Conservation (phyloP, 2,888 invertebrate genomes). For the Capitulum mitella region DNA sequence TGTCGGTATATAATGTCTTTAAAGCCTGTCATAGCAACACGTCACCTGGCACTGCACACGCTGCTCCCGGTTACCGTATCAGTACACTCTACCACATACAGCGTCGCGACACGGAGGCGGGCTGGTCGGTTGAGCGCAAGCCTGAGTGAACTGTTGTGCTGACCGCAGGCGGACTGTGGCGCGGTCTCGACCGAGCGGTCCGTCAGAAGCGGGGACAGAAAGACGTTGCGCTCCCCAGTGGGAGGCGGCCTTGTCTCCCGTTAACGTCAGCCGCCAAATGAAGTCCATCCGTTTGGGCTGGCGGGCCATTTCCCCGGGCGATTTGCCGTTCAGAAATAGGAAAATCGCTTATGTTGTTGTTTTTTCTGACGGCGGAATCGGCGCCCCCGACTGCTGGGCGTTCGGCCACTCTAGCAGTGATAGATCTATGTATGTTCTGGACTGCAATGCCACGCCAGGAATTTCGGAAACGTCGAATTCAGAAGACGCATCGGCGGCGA, state of each 20-base stretch:
- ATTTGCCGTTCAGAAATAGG: background rate
- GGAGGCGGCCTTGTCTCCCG: background rate
- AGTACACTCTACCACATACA: too few relatives aligned
- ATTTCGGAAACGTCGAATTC: background rate
- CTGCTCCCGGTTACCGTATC: too few relatives aligned
- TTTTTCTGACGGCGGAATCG: background rate
- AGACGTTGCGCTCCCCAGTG: background rate
- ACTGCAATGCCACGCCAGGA: background rate
- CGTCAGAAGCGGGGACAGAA: too few relatives aligned
- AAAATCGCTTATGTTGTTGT: slow-evolving; percentile 6
- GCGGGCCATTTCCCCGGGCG: slow-evolving; percentile 4
- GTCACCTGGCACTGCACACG: too few relatives aligned
- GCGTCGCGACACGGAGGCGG: too few relatives aligned
- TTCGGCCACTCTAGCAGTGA: background rate
- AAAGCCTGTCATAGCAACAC: too few relatives aligned
- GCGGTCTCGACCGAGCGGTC: too few relatives aligned
- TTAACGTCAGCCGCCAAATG: background rate
- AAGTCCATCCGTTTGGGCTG: background rate
- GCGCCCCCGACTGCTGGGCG: background rate
- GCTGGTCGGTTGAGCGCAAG: too few relatives aligned
- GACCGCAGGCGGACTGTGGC: too few relatives aligned
- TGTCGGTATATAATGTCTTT: too few relatives aligned
- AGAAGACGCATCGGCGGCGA: background rate
- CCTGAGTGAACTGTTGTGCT: too few relatives aligned
- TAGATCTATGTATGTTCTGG: background rate